A percentile compares a stretch with the other conserved stretches of the same genome.
phyloP scores from a whole-genome alignment of 2,113 vertebrate species.

The Pagrus major region DNA sequence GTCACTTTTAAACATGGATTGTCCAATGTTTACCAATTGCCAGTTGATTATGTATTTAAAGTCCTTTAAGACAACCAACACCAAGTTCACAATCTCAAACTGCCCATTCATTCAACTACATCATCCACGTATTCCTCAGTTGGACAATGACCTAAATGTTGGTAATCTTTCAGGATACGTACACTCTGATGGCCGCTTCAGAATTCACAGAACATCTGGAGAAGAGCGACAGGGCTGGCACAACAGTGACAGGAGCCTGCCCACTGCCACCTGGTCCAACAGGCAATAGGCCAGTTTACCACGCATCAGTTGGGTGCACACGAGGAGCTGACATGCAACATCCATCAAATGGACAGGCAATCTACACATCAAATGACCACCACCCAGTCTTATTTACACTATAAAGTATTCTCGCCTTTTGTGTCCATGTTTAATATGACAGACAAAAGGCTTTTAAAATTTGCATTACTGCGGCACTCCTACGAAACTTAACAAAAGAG shows the following conservation, averaged over 20 bases:
- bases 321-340: slow-evolving; percentile 57
- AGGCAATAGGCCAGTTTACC: slow-evolving; percentile 44
- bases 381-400: slow-evolving; percentile 58
- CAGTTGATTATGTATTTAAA: neutral
- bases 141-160: slow-evolving; percentile 1
- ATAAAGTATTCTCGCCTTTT: slow-evolving; percentile 49
- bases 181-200: slow-evolving; percentile 15
- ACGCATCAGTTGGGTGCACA: slow-evolving; percentile 41
- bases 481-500: slow-evolving; percentile 6
- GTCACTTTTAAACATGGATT: neutral
- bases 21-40: neutral
- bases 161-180: neutral
- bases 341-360: slow-evolving; percentile 57
- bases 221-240: slow-evolving; percentile 28
- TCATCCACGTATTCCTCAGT: neutral
- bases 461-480: neutral
- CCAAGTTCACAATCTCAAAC: neutral
- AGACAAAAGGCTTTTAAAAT: slow-evolving; percentile 24
- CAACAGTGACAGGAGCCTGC: slow-evolving; percentile 44
- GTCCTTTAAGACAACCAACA: neutral
- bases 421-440: slow-evolving; percentile 8
- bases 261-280: slow-evolving; percentile 60
- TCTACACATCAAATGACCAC: slow-evolving; percentile 74
- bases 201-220: slow-evolving; percentile 62
- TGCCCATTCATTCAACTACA: neutral